A percentile compares a stretch with the other conserved stretches of the same genome.
Evolutionary conservation across 2,113 vertebrate genomes (phyloP).

Genomic region (Xenopus laevis): DNA sequence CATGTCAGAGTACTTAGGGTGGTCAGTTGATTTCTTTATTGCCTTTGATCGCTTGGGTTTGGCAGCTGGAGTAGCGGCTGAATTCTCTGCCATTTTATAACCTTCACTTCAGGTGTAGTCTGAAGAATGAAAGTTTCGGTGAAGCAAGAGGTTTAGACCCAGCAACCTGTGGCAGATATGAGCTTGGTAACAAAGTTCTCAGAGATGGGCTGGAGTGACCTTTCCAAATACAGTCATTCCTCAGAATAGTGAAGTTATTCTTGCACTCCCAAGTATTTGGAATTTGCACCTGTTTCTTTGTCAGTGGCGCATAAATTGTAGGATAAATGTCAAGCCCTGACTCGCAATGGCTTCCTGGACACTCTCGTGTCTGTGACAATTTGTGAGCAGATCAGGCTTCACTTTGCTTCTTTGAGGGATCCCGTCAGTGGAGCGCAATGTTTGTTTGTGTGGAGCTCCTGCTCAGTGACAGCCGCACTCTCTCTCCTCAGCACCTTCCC

Average conservation of each 20-base stretch:
- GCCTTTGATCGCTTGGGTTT: constrained; percentile 77
- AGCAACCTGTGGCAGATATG: background rate
- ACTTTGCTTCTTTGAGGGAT: background rate
- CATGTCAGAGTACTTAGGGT: constrained; percentile 93
- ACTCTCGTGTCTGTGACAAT: too few species aligned
- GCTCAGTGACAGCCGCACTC: constrained; percentile 24
- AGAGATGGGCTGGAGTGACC: too few species aligned
- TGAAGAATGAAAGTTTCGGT: too few species aligned
- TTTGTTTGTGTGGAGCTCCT: background rate
- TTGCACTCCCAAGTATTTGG: too few species aligned
- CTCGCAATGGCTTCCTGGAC: too few species aligned
- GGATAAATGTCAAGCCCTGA: background rate
- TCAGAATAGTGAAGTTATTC: too few species aligned
- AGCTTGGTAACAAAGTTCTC: too few species aligned
- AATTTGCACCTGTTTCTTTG: constrained; percentile 15
- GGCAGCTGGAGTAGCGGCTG: constrained; percentile 56
- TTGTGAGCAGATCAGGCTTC: too few species aligned
- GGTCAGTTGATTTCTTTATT: constrained; percentile 71
- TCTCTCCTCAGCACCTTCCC: constrained; percentile 13
- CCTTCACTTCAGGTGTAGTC: background rate
- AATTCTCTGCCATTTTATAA: constrained; percentile 74
- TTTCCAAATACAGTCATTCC: too few species aligned
- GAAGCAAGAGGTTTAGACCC: too few species aligned
- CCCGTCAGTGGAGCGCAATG: background rate
- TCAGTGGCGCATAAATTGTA: background rate